These are phyloP conservation scores for Crioceris asparagi DNA, from an alignment of 2,888 invertebrate species.

Conservation along the genomic window DNA sequence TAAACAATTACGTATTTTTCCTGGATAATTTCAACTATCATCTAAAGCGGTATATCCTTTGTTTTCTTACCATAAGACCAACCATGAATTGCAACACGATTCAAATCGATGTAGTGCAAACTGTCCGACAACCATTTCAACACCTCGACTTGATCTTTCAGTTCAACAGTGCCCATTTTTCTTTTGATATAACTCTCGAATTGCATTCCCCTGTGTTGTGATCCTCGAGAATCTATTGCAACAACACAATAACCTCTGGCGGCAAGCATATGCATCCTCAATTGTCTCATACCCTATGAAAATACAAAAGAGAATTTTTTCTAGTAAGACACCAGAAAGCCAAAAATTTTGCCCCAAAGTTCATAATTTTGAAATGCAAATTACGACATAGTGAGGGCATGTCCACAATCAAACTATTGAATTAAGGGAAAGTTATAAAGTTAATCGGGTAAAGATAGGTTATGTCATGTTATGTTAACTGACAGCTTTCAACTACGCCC, in stretches of 20 bases:
- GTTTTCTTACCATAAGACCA: conserved; percentile 89
- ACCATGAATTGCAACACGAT: conserved; percentile 89
- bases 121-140: conserved; percentile 74
- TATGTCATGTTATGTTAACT: too few species aligned
- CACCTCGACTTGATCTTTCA: conserved; percentile 89
- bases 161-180: conserved; percentile 87
- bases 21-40: too few species aligned
- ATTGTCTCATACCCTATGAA: conserved; percentile 72
- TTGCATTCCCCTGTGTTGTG: conserved; percentile 79
- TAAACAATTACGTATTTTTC: too few species aligned
- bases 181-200: conserved; percentile 88
- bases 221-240: conserved; percentile 90
- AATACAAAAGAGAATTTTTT: conserved; percentile 7
- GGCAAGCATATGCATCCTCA: conserved; percentile 89
- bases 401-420: too few species aligned
- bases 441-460: too few species aligned
- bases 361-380: too few species aligned
- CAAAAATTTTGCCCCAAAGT: background rate
- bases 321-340: background rate
- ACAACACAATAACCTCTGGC: conserved; percentile 94
- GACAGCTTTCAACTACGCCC: too few species aligned
- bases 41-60: too few species aligned
- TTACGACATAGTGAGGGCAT: too few species aligned
- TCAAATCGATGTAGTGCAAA: conserved; percentile 82
- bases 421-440: conserved; percentile 4